Conservation (phyloP, 2,888 invertebrate genomes). For the Cepaea hortensis region DNA sequence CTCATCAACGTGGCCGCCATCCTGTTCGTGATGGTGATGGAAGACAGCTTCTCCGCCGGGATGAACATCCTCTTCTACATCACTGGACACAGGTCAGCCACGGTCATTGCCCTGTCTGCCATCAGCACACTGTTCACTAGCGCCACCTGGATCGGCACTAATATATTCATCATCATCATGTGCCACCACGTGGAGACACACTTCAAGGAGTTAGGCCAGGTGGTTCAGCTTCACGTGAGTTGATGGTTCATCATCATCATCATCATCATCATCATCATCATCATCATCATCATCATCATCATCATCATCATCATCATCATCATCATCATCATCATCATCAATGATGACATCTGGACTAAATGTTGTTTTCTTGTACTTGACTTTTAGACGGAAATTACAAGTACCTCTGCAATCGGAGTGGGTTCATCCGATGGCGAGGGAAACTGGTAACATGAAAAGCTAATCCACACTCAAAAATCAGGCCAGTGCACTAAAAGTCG, state of each 20-base stretch:
- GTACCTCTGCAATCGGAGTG: no score
- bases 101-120: background rate
- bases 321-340: no score
- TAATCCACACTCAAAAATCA: no score
- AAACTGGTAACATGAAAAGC: no score
- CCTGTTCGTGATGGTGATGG: slow-evolving; percentile 12
- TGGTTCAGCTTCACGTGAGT: slow-evolving; percentile 32
- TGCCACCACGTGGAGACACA: background rate
- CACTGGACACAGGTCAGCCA: background rate
- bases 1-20: background rate
- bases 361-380: no score
- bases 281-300: no score
- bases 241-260: no score
- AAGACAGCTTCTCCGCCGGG: slow-evolving; percentile 16
- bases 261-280: background rate
- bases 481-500: no score
- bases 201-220: slow-evolving; percentile 9
- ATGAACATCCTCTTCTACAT: slow-evolving; percentile 24
- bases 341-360: no score
- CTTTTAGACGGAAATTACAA: no score
- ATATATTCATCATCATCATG: background rate
- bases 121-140: background rate
- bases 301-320: no score
- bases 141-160: background rate
- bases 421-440: no score